Percentiles rank a stretch among this genome's conserved stretches.
These are phyloP conservation scores for Bactericera cockerelli DNA, from an alignment of 1,140 invertebrate species.

Conservation along the genomic window DNA sequence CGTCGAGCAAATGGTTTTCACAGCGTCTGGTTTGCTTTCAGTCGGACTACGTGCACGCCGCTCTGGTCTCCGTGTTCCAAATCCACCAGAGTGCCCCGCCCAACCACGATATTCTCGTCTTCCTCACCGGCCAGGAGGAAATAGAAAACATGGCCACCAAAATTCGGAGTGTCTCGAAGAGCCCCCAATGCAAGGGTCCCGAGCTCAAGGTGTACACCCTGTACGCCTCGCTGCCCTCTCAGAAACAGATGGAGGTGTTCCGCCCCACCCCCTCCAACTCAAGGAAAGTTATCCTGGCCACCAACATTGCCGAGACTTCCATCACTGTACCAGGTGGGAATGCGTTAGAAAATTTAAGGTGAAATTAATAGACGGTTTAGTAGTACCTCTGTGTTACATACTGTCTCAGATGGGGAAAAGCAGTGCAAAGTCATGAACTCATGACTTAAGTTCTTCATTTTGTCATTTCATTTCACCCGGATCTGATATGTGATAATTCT, in stretches of 20 bases:
- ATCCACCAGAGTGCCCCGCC: constrained; percentile 57
- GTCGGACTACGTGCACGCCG: constrained; percentile 65
- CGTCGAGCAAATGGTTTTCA: no score
- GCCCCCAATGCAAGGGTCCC: constrained; percentile 21
- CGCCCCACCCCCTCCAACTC: constrained; percentile 42
- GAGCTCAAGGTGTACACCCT: constrained; percentile 36
- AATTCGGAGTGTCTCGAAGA: constrained; percentile 27
- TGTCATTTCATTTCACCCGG: no score
- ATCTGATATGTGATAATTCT: no score
- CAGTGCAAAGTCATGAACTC: no score
- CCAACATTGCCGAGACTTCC: constrained; percentile 95
- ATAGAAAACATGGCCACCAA: constrained; percentile 74
- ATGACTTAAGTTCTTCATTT: no score
- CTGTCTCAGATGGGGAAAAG: no score
- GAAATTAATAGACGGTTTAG: no score
- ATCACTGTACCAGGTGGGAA: constrained; percentile 63
- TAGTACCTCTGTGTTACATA: no score
- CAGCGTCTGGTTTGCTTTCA: no score
- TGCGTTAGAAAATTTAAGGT: no score
- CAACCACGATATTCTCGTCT: constrained; percentile 82
- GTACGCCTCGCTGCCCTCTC: constrained; percentile 63
- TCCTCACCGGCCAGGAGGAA: constrained; percentile 97
- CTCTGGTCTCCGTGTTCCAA: constrained; percentile 74
- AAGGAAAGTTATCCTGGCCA: constrained; percentile 86
- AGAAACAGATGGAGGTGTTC: constrained; percentile 66